phyloP scores from a whole-genome alignment of 2,888 invertebrate species.

The Cheilosia pagana region DNA sequence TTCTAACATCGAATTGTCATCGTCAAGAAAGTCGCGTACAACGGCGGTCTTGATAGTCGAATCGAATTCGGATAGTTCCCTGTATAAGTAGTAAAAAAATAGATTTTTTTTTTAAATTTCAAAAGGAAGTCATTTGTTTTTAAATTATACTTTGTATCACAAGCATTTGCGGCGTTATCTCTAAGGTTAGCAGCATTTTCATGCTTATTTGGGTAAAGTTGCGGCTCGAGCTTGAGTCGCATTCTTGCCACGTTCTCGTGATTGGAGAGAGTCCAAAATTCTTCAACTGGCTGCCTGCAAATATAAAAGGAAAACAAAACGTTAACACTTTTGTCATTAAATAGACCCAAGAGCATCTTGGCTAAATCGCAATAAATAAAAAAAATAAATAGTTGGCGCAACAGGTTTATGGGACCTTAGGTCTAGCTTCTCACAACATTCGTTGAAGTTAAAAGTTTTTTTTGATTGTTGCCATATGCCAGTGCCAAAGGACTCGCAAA shows the following conservation, averaged over 20 bases:
- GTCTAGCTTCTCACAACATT: too few relatives aligned
- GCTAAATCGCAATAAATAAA: too few relatives aligned
- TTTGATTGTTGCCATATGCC: background rate
- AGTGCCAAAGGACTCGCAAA: slow-evolving; percentile 1
- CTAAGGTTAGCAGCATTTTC: slow-evolving; percentile 86
- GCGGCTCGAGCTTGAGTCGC: slow-evolving; percentile 86
- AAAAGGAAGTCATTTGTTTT: background rate
- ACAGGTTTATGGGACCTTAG: too few relatives aligned
- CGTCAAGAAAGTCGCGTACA: slow-evolving; percentile 83
- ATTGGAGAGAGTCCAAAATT: slow-evolving; percentile 86
- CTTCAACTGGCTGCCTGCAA: slow-evolving; percentile 82
- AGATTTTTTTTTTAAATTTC: background rate
- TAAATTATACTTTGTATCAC: slow-evolving; percentile 80
- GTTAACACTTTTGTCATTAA: background rate
- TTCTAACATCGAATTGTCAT: slow-evolving; percentile 83
- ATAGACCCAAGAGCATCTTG: too few relatives aligned
- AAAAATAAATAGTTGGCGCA: too few relatives aligned
- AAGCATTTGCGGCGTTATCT: slow-evolving; percentile 84
- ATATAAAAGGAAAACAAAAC: slow-evolving; percentile 22
- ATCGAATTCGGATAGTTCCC: slow-evolving; percentile 83
- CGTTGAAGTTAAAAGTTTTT: slow-evolving; percentile 15
- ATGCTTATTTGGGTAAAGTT: slow-evolving; percentile 85
- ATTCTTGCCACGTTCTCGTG: slow-evolving; percentile 87
- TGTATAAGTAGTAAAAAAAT: slow-evolving; percentile 48
- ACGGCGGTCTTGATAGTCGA: slow-evolving; percentile 83